Conservation (phyloP, 2,888 invertebrate species). For the Tenodera sinensis region DNA sequence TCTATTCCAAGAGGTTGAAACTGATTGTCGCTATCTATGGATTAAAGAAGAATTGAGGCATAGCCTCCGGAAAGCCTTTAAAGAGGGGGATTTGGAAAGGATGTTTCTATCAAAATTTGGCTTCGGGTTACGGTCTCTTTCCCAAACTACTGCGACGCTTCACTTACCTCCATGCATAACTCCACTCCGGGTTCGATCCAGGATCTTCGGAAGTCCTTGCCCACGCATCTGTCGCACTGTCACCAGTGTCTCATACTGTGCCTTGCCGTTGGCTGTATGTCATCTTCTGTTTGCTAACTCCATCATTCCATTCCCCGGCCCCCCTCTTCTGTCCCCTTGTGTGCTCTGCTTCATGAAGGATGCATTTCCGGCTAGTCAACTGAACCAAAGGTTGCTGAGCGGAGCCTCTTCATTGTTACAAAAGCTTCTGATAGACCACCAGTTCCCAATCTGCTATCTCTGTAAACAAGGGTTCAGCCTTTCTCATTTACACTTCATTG, state of each 20-base stretch:
- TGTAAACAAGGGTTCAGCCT: too few species aligned
- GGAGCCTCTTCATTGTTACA: not conserved
- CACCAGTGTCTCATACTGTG: not conserved
- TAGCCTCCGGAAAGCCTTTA: too few species aligned
- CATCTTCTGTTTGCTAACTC: not conserved
- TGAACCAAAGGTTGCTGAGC: not conserved
- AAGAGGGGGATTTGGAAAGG: too few species aligned
- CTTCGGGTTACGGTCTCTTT: not conserved
- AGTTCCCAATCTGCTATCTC: not conserved
- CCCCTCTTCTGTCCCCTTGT: not conserved
- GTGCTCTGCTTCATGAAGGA: slow-evolving; percentile 5
- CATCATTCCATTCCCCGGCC: not conserved
- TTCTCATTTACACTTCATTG: not conserved
- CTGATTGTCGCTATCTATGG: too few species aligned
- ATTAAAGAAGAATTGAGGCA: too few species aligned
- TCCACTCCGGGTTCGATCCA: not conserved
- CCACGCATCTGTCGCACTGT: not conserved
- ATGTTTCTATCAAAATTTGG: too few species aligned
- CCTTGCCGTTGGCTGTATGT: not conserved
- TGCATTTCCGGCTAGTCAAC: slow-evolving; percentile 10
- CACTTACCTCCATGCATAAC: not conserved
- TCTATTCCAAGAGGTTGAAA: too few species aligned
- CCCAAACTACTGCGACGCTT: not conserved
- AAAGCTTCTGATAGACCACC: not conserved
- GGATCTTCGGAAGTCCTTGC: not conserved